Evolutionary conservation across 2,888 invertebrate species (phyloP), one percentile per base, ranked within the genome.

Genomic region (Phortica magna): DNA sequence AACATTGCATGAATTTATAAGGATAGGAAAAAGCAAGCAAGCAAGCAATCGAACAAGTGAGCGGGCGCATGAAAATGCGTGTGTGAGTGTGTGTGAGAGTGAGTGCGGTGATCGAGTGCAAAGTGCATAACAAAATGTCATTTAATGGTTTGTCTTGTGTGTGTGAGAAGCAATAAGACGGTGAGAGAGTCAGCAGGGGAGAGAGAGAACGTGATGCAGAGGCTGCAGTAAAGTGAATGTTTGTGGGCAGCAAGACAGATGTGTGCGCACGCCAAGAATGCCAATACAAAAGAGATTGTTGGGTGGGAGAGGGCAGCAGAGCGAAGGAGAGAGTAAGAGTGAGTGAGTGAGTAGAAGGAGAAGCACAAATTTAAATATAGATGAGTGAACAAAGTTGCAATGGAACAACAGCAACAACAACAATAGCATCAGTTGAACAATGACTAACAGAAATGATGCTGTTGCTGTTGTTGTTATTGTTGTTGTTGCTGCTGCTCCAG

Each of bases 381-480:
- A 67, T 42, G 41, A 67, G 39, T 64, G 64, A 22, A 64, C 39
- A 42, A 17, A 12, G 64, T 39, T 39, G 42, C 67, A 67, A 67
- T 67, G 17, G 42, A 67, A 42, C 67, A 67, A 42, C n/a, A n/a
- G 39, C 65, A 65, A 41, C 65, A 65, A 65, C 65, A 65, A 65
- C 48, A 48, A 48, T 48, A 48, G 48, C 48, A 48, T 48, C 48
- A 48, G 48, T 85, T 85, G 84, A 84, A 84, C 84, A 85, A 87
- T 88, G 88, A 88, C 84, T 85, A 88, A 85, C 88, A 85, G 84
- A 79, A 80, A 74, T 48, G 48, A 31, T 0, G 39, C 9, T 85
- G 85, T 80, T 80, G 86, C 88, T 88, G 88, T 88, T 85, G 88
- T 79, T 88, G 82, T 78, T 61, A 77, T 70, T 79, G 74, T 42